phyloP scores from a whole-genome alignment of 2,797 vertebrate species.

The Malurus splendens region DNA sequence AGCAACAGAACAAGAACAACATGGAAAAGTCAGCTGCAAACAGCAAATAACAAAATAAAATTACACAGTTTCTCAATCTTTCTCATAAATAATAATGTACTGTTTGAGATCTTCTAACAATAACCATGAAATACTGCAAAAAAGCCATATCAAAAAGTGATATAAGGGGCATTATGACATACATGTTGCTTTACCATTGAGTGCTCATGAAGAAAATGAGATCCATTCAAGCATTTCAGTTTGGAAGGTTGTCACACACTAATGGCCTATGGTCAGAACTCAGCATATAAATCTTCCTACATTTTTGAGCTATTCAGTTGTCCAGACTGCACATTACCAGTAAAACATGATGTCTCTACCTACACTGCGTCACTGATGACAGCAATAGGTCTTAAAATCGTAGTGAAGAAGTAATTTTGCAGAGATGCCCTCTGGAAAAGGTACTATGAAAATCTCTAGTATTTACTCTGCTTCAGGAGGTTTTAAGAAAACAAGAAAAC shows the following conservation, averaged over 20 bases:
- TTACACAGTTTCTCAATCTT: background rate
- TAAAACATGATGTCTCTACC: background rate
- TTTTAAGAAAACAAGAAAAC: background rate
- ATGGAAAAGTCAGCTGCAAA: background rate
- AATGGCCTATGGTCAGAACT: conserved; percentile 16
- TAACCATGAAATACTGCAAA: conserved; percentile 33
- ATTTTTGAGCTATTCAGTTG: conserved; percentile 6
- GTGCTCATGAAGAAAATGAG: conserved; percentile 35
- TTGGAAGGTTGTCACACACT: conserved; percentile 28
- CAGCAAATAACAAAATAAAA: conserved; percentile 13
- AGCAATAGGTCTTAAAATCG: background rate
- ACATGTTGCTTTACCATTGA: conserved; percentile 34
- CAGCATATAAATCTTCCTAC: background rate
- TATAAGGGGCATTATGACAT: conserved; percentile 19
- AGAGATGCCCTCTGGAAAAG: background rate
- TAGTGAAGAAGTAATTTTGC: background rate
- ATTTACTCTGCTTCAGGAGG: background rate
- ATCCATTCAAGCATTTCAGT: conserved; percentile 30
- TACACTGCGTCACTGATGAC: background rate
- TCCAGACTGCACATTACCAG: background rate
- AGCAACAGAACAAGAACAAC: background rate
- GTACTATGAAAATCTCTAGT: background rate
- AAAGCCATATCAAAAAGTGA: background rate
- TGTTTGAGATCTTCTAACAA: conserved; percentile 12
- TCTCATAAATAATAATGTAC: conserved; percentile 14